Conservation (phyloP, 37 sponge, comb jelly and placozoan species). For the Tethya wilhelma region DNA sequence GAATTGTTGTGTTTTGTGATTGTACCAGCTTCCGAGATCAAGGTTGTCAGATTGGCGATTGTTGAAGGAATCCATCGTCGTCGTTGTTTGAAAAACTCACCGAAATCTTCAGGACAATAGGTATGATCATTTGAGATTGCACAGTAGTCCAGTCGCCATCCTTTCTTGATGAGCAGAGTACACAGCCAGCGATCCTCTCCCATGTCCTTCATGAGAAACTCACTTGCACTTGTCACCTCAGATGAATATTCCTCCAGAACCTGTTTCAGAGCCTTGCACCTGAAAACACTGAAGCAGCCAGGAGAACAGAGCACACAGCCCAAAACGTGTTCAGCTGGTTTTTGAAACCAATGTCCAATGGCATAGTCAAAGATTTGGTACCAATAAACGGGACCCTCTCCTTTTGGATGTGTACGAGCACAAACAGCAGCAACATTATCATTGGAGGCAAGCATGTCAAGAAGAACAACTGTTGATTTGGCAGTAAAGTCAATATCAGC, state of each 20-base stretch:
- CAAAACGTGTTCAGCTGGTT: constrained; percentile 79
- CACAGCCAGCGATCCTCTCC: constrained; percentile 95
- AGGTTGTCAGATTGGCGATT: constrained; percentile 70
- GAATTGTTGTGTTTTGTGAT: constrained; percentile 66
- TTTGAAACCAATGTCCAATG: constrained; percentile 89
- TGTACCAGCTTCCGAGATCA: constrained; percentile 45
- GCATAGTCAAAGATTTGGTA: constrained; percentile 92
- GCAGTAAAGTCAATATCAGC: constrained; percentile 88
- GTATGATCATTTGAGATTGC: constrained; percentile 79
- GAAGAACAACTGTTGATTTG: constrained; percentile 69
- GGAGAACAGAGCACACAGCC: constrained; percentile 93
- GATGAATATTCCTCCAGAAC: constrained; percentile 66
- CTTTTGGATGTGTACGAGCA: constrained; percentile 85
- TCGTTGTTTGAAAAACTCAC: constrained; percentile 88
- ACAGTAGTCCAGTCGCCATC: constrained; percentile 83
- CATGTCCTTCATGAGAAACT: constrained; percentile 91
- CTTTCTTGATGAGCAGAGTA: constrained; percentile 80
- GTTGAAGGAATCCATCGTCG: constrained; percentile 88
- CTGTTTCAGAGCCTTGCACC: constrained; percentile 71
- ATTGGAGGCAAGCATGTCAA: constrained; percentile 76
- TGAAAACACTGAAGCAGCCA: constrained; percentile 86
- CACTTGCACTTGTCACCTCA: constrained; percentile 55
- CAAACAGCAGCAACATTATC: constrained; percentile 82
- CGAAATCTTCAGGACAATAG: constrained; percentile 77
- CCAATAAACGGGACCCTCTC: constrained; percentile 83